A percentile compares a stretch with the other conserved stretches of the same genome.
phyloP scores from a whole-genome alignment of 2,888 invertebrate species.

The Andrena camellia region DNA sequence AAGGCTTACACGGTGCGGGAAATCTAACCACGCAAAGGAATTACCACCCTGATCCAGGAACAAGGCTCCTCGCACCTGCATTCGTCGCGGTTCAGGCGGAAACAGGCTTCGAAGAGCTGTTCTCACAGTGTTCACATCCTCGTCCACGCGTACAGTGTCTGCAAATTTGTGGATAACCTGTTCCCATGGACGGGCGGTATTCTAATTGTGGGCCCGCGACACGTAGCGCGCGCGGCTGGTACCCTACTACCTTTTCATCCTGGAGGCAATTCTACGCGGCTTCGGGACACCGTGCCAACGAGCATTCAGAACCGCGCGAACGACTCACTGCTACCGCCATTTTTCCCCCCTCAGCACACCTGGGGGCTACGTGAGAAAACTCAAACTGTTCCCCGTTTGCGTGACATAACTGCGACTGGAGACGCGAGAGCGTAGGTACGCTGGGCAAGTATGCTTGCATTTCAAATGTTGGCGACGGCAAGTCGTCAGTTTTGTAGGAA shows the following conservation, averaged over 20 bases:
- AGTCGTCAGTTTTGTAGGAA: too few species aligned
- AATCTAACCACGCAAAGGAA: too few species aligned
- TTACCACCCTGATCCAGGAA: too few species aligned
- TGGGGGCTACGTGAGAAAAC: slow-evolving; percentile 37
- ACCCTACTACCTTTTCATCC: slow-evolving; percentile 44
- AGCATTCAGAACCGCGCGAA: slow-evolving; percentile 16
- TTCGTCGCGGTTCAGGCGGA: too few species aligned
- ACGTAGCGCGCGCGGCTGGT: slow-evolving; percentile 49
- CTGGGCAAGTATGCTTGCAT: too few species aligned
- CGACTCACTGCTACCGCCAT: slow-evolving; percentile 15
- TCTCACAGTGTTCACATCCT: too few species aligned
- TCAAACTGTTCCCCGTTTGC: not conserved
- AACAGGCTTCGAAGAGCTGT: not conserved
- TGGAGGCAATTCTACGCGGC: slow-evolving; percentile 7
- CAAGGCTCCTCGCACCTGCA: too few species aligned
- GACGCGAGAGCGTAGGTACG: not conserved
- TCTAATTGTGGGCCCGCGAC: slow-evolving; percentile 61
- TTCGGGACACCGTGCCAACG: slow-evolving; percentile 39
- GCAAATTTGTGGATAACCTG: slow-evolving; percentile 12
- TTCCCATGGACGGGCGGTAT: slow-evolving; percentile 61
- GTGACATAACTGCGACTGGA: not conserved
- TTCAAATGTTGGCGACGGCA: too few species aligned
- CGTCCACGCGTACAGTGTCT: slow-evolving; percentile 26
- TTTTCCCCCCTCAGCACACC: slow-evolving; percentile 21
- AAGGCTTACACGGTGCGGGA: too few species aligned